Base-by-base conservation (phyloP, 2,113 vertebrate genomes). In the Argyrosomus japonicus region DNA sequence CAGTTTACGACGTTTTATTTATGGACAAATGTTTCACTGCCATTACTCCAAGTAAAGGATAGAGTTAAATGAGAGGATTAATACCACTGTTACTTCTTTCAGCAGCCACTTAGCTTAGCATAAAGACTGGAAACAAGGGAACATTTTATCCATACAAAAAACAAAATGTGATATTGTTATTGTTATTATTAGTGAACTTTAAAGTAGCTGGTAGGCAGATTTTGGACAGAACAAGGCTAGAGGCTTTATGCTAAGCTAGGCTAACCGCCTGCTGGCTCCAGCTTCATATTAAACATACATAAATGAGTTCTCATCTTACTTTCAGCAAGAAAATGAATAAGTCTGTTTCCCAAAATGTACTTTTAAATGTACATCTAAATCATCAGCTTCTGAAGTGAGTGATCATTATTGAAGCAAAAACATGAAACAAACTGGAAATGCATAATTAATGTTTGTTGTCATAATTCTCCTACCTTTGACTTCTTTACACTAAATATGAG, bases 401-500 rank as follows among this genome's bases (percentile, higher is more conserved):
- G 7, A 5, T 48, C 19, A 48, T 23, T 10, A 54, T 12, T 19
- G 21, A 57, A 71, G 8, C 6, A 27, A 23, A 71, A 8, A 47
- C 11, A 14, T 47, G 3, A 47, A 12, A 32, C 10, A 51, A 70
- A 23, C 15, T 68, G 17, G 4, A 29, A 21, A 68, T 21, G 50
- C 6, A 36, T 54, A 6, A 5, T 18, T 29, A 18, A 2, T 2
- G n/a, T 40, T n/a, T 40, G 18, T 23, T 43, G 11, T 71, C 9
- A 57, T 47, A 2, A 21, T n/a, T 54, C 51, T 53, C 11, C 2
- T 27, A 81, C 19, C 21, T 62, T 29, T 65, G 5, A 45, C 13
- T 57, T 57, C 50, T n/a, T 50, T 36, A 63, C 67, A 60, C 68
- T 47, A 43, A 77, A 79, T 18, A 72, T 3, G 45, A 84, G 63